Base-by-base conservation (phyloP, 2,113 vertebrate species). In the Alosa alosa region DNA sequence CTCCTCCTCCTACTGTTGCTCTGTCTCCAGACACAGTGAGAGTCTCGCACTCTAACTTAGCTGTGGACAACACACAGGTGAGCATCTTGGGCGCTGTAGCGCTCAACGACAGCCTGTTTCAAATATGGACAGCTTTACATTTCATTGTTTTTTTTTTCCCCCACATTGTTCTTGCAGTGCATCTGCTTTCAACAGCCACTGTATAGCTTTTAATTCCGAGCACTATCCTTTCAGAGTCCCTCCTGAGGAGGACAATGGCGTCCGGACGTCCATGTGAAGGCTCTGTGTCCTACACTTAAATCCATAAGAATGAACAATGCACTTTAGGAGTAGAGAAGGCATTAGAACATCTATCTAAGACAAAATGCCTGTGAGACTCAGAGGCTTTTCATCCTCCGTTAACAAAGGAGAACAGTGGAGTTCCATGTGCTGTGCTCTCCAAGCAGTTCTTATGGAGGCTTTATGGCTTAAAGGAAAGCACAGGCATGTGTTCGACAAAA, bases 361-460 rank as follows among this genome's bases (percentile, higher is more conserved):
- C 72, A 78, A 64, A 87, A 87, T 68, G 89, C 90, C 88, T 88
- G 84, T 86, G 90, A 4, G 31, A 88, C 90, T 86, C 81, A 49
- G 89, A 90, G 31, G 72, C 72, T 78, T 78, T 78, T 36, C 36
- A 11, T 78, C 31, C 72, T 3, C 11, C 72, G 3, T 5, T 78
- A 78, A 78, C 72, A 78, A 78, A 78, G 72, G 72, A 39, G 8
- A 11, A 36, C 11, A 36, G 11, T 36, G 72, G 10, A 84, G 90
- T 88, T 91, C 87, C 89, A 84, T 60, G 83, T 90, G 88, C 90
- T 88, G 82, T 9, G 20, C 55, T 83, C 31, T 84, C 87, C 87
- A 83, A 84, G 64, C 87, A 89, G 25, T 75, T 91, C 83, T 47
- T 88, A 83, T 81, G 85, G 88, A 87, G 86, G 84, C 84, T 84